A percentile compares a stretch with the other conserved stretches of the same genome.
These are phyloP conservation scores for Rhabdomys dilectus DNA, from an alignment of 2,113 vertebrate genomes.

Conservation along the genomic window DNA sequence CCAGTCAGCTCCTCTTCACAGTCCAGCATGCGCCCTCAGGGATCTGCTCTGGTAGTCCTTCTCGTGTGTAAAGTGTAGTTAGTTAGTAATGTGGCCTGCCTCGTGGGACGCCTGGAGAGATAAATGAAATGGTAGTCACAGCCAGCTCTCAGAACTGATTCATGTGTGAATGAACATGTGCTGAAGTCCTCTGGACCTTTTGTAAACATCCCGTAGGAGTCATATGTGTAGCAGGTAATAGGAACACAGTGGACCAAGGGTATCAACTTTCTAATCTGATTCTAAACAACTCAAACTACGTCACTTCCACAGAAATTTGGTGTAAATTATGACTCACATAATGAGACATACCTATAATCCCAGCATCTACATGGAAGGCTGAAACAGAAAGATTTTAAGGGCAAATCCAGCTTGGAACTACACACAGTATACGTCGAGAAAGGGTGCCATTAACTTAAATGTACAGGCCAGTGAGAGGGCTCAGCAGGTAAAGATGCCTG, in stretches of 20 bases:
- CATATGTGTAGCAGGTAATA: neutral
- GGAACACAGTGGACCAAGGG: neutral
- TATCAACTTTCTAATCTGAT: neutral
- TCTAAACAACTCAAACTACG: neutral
- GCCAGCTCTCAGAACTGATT: neutral
- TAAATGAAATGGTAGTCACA: neutral
- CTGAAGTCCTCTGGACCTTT: neutral
- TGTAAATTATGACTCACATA: neutral
- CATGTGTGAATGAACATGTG: neutral
- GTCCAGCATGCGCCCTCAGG: neutral
- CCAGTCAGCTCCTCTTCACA: neutral
- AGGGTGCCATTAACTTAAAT: neutral
- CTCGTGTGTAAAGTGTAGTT: neutral
- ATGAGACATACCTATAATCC: neutral
- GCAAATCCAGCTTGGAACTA: neutral
- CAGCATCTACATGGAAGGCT: neutral
- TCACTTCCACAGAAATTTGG: neutral
- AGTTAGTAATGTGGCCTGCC: too few relatives aligned
- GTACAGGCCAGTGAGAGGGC: neutral
- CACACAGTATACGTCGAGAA: neutral
- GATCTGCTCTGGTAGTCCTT: neutral
- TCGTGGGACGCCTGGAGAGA: neutral
- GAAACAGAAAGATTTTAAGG: neutral
- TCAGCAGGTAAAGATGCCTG: neutral
- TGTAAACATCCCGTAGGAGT: neutral